A percentile compares a stretch with the other conserved stretches of the same genome.
Conservation (phyloP, 2,113 vertebrate genomes). For the Salvelinus namaycush region DNA sequence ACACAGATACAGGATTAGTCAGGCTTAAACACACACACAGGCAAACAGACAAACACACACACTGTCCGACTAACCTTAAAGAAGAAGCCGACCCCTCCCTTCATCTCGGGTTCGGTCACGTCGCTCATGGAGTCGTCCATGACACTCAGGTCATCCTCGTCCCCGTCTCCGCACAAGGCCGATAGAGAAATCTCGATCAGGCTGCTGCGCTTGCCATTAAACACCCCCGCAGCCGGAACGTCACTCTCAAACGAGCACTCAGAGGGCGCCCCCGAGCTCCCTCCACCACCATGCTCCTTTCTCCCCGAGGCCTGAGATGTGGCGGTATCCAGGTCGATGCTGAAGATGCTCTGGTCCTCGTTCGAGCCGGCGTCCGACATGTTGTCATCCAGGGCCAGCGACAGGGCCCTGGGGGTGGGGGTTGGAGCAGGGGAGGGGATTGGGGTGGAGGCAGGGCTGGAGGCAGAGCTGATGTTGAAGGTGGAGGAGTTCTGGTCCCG, state of each 20-base stretch:
- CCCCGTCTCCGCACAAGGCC: slow-evolving; percentile 63
- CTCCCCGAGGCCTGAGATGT: slow-evolving; percentile 24
- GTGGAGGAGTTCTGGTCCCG: slow-evolving; percentile 85
- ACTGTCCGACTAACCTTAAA: slow-evolving; percentile 71
- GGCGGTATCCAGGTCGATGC: slow-evolving; percentile 70
- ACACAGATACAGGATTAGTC: neutral
- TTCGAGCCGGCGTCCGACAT: slow-evolving; percentile 66
- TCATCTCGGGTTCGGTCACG: slow-evolving; percentile 70
- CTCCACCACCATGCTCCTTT: slow-evolving; percentile 57
- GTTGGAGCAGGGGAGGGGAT: neutral
- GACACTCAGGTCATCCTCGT: slow-evolving; percentile 67
- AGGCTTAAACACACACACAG: neutral
- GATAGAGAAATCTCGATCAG: slow-evolving; percentile 85
- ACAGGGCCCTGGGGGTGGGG: slow-evolving; percentile 12
- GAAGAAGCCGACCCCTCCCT: slow-evolving; percentile 83
- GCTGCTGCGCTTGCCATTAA: slow-evolving; percentile 74
- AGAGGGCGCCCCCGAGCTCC: slow-evolving; percentile 75
- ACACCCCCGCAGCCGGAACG: slow-evolving; percentile 48
- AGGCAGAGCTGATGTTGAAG: slow-evolving; percentile 75
- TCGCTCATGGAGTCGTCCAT: slow-evolving; percentile 80
- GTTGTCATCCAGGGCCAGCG: slow-evolving; percentile 42
- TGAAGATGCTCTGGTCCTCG: slow-evolving; percentile 70
- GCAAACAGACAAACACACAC: neutral
- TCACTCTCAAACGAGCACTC: slow-evolving; percentile 83
- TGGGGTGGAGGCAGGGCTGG: slow-evolving; percentile 36